phyloP scores from a whole-genome alignment of 2,797 vertebrate genomes.

The Propithecus deckenii region DNA sequence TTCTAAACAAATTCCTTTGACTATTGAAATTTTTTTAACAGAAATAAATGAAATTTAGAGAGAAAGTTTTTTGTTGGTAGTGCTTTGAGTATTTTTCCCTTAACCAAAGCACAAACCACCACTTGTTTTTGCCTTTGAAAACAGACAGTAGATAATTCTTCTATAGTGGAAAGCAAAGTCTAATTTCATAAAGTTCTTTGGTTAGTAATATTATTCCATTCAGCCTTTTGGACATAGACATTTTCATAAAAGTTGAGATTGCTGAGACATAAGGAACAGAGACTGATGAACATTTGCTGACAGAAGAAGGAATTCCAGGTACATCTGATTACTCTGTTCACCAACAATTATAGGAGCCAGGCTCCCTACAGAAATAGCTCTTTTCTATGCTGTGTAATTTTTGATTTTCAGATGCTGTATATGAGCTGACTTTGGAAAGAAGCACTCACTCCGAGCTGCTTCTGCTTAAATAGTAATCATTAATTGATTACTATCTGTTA shows the following conservation, averaged over 20 bases:
- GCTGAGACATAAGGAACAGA: background rate
- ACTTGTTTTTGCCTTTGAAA: background rate
- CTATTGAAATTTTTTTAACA: background rate
- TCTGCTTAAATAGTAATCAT: background rate
- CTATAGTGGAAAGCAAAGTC: background rate
- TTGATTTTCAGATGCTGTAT: background rate
- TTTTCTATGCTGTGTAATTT: background rate
- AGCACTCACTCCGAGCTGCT: background rate
- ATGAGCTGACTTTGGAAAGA: background rate
- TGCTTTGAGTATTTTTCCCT: background rate
- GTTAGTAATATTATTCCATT: background rate
- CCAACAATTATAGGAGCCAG: background rate
- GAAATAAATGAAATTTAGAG: conserved; percentile 26
- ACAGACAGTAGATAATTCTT: background rate
- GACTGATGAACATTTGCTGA: background rate
- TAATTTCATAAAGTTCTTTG: background rate
- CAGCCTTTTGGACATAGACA: background rate
- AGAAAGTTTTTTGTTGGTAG: background rate
- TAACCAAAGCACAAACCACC: background rate
- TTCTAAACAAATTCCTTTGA: background rate
- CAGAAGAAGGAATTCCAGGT: background rate
- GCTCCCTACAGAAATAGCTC: background rate
- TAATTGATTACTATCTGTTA: background rate
- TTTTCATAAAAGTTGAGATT: background rate
- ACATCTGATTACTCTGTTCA: background rate